A percentile compares a stretch with the other conserved stretches of the same genome.
Evolutionary conservation across 1,140 invertebrate species (phyloP).

Genomic region (Scaptomyza montana): DNA sequence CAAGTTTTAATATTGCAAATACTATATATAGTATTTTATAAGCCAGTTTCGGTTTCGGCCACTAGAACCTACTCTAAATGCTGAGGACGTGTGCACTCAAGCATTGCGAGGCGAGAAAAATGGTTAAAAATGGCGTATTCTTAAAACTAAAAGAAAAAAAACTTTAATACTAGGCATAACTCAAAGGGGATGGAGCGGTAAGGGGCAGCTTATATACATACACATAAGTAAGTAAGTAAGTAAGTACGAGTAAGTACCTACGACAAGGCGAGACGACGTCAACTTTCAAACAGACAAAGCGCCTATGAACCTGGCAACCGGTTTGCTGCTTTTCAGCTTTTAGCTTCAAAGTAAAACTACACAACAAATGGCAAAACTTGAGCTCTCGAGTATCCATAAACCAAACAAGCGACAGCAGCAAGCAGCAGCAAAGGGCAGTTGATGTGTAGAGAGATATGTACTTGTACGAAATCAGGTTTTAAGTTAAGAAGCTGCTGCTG

Average conservation of each 20-base stretch:
- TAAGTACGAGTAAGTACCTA: conserved; percentile 55
- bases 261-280: conserved; percentile 48
- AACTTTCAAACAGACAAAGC: conserved; percentile 46
- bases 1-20: conserved; percentile 27
- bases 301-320: conserved; percentile 52
- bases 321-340: conserved; percentile 27
- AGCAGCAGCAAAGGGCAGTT: conserved; percentile 35
- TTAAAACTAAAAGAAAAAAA: conserved; percentile 17
- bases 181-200: background rate
- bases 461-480: conserved; percentile 44
- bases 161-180: too few species aligned
- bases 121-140: conserved; percentile 33
- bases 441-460: conserved; percentile 19
- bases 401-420: conserved; percentile 53
- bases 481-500: conserved; percentile 40
- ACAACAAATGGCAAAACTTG: conserved; percentile 60
- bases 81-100: conserved; percentile 34
- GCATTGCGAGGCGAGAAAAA: conserved; percentile 44
- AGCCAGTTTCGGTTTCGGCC: conserved; percentile 16
- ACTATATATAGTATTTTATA: conserved; percentile 18
- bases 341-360: conserved; percentile 33
- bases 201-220: conserved; percentile 23
- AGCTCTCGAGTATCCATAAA: conserved; percentile 69
- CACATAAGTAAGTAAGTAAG: conserved; percentile 6
- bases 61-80: conserved; percentile 20